These are phyloP conservation scores for Speoplatyrhinus poulsoni DNA, from an alignment of 2,113 vertebrate species.

Conservation along the genomic window DNA sequence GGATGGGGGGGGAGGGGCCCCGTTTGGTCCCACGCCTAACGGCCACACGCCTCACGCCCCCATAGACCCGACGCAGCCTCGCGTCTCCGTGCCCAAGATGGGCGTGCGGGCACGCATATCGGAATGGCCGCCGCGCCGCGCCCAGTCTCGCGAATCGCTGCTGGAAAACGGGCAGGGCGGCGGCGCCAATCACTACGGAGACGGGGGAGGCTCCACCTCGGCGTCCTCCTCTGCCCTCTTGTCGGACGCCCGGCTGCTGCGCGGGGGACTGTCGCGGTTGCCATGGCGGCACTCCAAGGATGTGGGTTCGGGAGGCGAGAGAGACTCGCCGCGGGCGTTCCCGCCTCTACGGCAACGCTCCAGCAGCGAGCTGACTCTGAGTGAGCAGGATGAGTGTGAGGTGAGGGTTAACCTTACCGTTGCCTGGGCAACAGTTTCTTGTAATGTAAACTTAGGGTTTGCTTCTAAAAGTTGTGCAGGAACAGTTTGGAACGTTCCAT, in stretches of 20 bases:
- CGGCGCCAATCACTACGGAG: constrained; percentile 58
- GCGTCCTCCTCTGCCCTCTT: constrained; percentile 45
- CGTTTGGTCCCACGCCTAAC: constrained; percentile 73
- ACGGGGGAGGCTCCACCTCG: constrained; percentile 25
- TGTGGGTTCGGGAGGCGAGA: constrained; percentile 72
- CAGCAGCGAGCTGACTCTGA: constrained; percentile 91
- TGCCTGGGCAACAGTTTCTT: neutral
- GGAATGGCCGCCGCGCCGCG: constrained; percentile 90
- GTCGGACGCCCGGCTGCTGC: constrained; percentile 54
- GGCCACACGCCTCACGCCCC: constrained; percentile 63
- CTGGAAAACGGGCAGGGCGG: constrained; percentile 66
- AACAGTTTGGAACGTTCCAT: no score
- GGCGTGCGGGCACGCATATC: constrained; percentile 89
- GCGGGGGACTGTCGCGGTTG: constrained; percentile 67
- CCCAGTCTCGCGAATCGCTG: constrained; percentile 76
- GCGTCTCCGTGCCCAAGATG: constrained; percentile 88
- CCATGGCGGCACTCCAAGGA: constrained; percentile 82
- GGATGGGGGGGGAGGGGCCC: constrained; percentile 62
- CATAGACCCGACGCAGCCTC: constrained; percentile 59
- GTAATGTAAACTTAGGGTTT: neutral
- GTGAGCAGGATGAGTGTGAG: constrained; percentile 84
- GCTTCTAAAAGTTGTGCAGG: no score
- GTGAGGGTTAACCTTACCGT: constrained; percentile 29
- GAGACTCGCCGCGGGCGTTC: constrained; percentile 74
- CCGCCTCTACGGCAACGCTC: constrained; percentile 83